Evolutionary conservation across 2,113 vertebrate genomes (phyloP).

Genomic region (Brachionichthys hirsutus): DNA sequence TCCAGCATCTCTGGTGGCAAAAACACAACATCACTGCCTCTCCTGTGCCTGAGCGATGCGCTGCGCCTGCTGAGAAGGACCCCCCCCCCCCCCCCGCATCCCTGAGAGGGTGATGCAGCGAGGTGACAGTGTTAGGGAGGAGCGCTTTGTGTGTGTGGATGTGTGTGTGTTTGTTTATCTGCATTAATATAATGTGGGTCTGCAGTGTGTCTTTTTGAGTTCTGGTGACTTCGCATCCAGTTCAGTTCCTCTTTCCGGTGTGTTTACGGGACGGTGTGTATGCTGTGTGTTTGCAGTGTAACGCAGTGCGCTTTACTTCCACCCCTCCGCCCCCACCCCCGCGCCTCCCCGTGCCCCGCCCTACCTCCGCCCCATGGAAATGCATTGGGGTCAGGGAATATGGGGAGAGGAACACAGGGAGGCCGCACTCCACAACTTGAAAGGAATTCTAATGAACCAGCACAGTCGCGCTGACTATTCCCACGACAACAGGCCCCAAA

Average conservation of each 20-base stretch:
- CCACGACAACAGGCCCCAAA: constrained; percentile 83
- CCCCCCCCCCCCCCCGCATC: constrained; percentile 60
- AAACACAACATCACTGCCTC: constrained; percentile 59
- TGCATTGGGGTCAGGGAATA: constrained; percentile 80
- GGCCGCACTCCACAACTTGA: constrained; percentile 80
- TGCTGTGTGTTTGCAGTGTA: constrained; percentile 33
- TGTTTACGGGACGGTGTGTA: constrained; percentile 12
- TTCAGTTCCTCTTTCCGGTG: constrained; percentile 35
- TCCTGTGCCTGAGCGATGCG: constrained; percentile 59
- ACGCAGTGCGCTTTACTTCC: constrained; percentile 56
- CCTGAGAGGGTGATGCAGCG: constrained; percentile 70
- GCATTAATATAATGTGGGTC: constrained; percentile 37
- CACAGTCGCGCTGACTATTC: constrained; percentile 79
- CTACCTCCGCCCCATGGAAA: constrained; percentile 75
- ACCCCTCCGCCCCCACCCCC: constrained; percentile 30
- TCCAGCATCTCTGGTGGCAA: constrained; percentile 67
- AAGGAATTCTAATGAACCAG: constrained; percentile 84
- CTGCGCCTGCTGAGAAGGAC: constrained; percentile 65
- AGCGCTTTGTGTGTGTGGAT: constrained; percentile 45
- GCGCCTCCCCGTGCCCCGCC: constrained; percentile 61
- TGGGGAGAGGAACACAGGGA: constrained; percentile 79
- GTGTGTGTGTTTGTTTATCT: constrained; percentile 46
- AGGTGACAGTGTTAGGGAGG: constrained; percentile 76
- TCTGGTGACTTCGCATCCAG: constrained; percentile 54
- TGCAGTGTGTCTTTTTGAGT: constrained; percentile 25